A percentile compares a stretch with the other conserved stretches of the same genome.
These are phyloP conservation scores for Tiliacea aurago DNA, from an alignment of 2,888 invertebrate species.

Conservation along the genomic window DNA sequence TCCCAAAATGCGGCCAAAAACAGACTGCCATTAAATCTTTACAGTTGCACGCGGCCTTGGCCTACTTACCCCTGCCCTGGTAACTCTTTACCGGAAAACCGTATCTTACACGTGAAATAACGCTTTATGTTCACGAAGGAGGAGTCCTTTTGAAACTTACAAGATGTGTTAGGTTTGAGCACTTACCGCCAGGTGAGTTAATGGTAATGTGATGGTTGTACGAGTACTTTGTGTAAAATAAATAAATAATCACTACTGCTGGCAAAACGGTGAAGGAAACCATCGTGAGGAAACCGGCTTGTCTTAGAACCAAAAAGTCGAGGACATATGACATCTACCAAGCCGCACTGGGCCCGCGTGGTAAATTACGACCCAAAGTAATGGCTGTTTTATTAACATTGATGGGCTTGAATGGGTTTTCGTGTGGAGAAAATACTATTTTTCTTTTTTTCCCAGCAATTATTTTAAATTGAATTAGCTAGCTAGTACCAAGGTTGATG, in stretches of 20 bases:
- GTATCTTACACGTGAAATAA: slow-evolving; percentile 51
- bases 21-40: slow-evolving; percentile 76
- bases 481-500: no score
- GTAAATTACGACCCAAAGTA: slow-evolving; percentile 9
- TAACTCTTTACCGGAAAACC: slow-evolving; percentile 65
- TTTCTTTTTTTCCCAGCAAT: neutral
- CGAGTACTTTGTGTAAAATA: no score
- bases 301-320: no score
- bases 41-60: slow-evolving; percentile 75
- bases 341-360: no score
- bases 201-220: slow-evolving; percentile 18
- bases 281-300: no score
- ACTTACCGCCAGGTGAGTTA: slow-evolving; percentile 31
- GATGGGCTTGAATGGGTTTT: slow-evolving; percentile 17
- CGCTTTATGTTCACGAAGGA: slow-evolving; percentile 31
- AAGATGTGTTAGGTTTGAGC: slow-evolving; percentile 37
- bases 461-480: neutral
- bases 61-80: slow-evolving; percentile 67
- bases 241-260: no score
- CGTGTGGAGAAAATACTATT: neutral
- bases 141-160: slow-evolving; percentile 52
- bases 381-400: slow-evolving; percentile 46
- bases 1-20: slow-evolving; percentile 65
- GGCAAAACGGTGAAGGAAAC: no score
- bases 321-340: no score